Evolutionary conservation across 2,113 vertebrate genomes (phyloP).

Genomic region (Sturnus vulgaris): DNA sequence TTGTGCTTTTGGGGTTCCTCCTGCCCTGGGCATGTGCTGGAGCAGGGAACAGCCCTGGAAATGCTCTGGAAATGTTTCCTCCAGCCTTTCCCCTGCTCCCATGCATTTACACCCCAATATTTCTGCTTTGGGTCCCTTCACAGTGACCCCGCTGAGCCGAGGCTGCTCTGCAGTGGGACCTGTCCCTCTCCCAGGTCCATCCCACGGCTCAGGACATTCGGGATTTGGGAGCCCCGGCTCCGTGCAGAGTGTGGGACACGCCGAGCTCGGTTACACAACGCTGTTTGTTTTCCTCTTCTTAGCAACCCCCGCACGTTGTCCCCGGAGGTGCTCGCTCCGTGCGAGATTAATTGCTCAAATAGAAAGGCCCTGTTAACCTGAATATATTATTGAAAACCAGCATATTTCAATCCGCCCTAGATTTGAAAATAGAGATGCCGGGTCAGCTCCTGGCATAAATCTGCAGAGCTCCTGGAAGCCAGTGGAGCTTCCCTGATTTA

Average conservation of each 20-base stretch:
- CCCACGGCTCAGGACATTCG: fast-evolving
- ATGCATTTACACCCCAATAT: neutral
- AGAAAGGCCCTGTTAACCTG: constrained; percentile 38
- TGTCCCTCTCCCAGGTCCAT: neutral
- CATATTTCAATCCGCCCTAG: constrained; percentile 37
- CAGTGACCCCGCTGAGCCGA: neutral
- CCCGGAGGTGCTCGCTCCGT: neutral
- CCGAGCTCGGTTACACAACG: neutral
- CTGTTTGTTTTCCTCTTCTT: constrained; percentile 37
- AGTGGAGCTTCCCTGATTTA: constrained; percentile 16
- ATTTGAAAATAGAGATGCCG: constrained; percentile 41
- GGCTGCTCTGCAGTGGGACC: neutral
- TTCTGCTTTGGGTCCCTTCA: neutral
- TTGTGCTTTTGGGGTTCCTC: fast-evolving
- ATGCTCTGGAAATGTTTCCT: neutral
- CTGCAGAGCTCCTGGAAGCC: neutral
- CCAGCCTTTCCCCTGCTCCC: neutral
- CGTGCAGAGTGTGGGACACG: neutral
- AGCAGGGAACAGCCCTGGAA: fast-evolving
- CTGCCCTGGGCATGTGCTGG: fast-evolving
- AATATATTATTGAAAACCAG: constrained; percentile 37
- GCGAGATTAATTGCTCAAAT: constrained; percentile 7
- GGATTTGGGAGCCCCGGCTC: neutral
- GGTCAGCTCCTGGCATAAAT: constrained; percentile 47
- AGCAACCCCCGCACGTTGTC: constrained; percentile 11